Evolutionary conservation across 35 echinoderm and acorn worm genomes (phyloP), one percentile per base, ranked within the genome.

Genomic region (Hemicentrotus pulcherrimus): DNA sequence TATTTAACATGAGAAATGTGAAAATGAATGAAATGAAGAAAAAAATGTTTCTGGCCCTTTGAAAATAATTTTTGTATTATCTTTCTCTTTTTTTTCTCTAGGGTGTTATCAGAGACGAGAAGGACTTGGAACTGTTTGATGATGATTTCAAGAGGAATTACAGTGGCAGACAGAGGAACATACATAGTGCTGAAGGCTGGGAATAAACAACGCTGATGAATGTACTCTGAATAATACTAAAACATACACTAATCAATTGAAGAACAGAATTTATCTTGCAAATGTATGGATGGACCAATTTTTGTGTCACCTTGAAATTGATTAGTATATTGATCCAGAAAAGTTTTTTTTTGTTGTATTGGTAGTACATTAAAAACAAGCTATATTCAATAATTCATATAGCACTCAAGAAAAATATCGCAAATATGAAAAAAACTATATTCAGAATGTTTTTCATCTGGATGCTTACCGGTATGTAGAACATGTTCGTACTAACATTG

Each of bases 71-170:
- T 7, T 88, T 35, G 11, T 90, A 15, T 19, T 0, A 32, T 14
- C 18, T 47, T 45, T 90, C 32, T 90, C 11, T 89, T 32, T 89
- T 47, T 47, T 8, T 90, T 16, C 31, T 90, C 33, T 95, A 99
- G 98, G 98, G 98, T 48, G 98, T 99, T 88, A 99, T 99, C 71
- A 95, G 96, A 22, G 94, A 97, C 91, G 95, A 96, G 46, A 50
- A 95, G 8, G 98, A 99, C 86, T 86, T 99, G 28, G 97, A 99
- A 95, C 86, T 99, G 30, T 99, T 99, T 95, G 98, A 99, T 65
- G 98, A 99, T 48, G 95, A 97, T 31, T 99, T 99, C 95, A 99
- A 99, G 95, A 97, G 95, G 92, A 94, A 86, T 31, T 99, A 98
- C 92, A 96, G 94, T 4, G 96, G 95, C 61, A 96, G 98, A 96